Evolutionary conservation across 1,140 invertebrate genomes (phyloP).

Genomic region (Nasonia longicornis): DNA sequence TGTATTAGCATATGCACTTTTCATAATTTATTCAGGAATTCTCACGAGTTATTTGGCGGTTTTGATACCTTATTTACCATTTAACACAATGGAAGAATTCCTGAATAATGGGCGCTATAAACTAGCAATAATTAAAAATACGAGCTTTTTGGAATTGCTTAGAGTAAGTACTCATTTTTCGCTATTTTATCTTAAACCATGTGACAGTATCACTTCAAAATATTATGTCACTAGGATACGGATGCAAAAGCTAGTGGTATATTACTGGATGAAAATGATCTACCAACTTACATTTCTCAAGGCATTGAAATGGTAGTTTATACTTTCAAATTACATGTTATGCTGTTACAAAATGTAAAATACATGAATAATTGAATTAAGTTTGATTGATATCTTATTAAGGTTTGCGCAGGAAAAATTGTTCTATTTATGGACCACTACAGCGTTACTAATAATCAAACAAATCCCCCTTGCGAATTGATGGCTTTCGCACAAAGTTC

Average conservation of each 20-base stretch:
- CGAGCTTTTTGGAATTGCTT: slow-evolving; percentile 26
- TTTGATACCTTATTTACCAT: slow-evolving; percentile 43
- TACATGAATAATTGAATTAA: too few species aligned
- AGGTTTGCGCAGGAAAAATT: not conserved
- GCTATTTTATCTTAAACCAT: too few species aligned
- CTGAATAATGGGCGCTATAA: slow-evolving; percentile 47
- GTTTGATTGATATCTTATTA: too few species aligned
- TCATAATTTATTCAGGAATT: slow-evolving; percentile 50
- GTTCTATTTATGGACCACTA: slow-evolving; percentile 37
- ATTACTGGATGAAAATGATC: too few species aligned
- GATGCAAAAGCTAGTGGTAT: too few species aligned
- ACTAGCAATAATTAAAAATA: slow-evolving; percentile 39
- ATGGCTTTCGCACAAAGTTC: slow-evolving; percentile 13
- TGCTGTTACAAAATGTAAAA: too few species aligned
- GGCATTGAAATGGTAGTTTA: too few species aligned
- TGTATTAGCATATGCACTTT: slow-evolving; percentile 47
- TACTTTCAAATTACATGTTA: too few species aligned
- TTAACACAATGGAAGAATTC: slow-evolving; percentile 49
- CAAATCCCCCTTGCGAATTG: slow-evolving; percentile 26
- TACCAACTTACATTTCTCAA: too few species aligned
- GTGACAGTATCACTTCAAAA: too few species aligned
- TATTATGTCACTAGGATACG: too few species aligned
- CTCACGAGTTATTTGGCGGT: slow-evolving; percentile 49
- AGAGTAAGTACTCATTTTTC: not conserved
- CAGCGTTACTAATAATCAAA: not conserved